Evolutionary conservation across 2,113 vertebrate species (phyloP).

Genomic region (Sapajus apella): DNA sequence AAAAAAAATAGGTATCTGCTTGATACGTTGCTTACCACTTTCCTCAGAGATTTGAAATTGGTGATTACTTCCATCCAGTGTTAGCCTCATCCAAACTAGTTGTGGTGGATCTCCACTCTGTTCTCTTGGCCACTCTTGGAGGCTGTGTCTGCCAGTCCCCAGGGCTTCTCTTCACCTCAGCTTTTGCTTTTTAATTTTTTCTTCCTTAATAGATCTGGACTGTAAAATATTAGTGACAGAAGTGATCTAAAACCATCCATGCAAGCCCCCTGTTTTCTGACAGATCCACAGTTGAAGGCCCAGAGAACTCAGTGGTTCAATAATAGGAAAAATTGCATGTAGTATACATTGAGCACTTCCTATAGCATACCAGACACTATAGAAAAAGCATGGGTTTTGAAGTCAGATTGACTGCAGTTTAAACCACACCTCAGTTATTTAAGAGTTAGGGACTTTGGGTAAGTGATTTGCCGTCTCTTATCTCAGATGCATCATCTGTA

Average conservation of each 20-base stretch:
- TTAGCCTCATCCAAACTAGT: background rate
- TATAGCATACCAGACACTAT: background rate
- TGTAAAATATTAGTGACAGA: background rate
- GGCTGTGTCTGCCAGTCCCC: background rate
- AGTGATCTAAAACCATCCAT: background rate
- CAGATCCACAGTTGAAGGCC: background rate
- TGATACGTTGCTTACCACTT: background rate
- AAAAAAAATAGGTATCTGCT: background rate
- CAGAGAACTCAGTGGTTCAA: background rate
- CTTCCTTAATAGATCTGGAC: background rate
- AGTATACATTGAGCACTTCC: background rate
- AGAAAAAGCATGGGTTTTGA: background rate
- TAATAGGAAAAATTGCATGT: background rate
- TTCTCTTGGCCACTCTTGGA: background rate
- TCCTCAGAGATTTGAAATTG: background rate
- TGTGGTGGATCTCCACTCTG: background rate
- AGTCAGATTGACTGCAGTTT: background rate
- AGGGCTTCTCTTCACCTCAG: background rate
- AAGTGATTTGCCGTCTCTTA: background rate
- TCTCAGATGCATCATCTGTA: background rate
- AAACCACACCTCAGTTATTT: background rate
- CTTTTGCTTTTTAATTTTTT: background rate
- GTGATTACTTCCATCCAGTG: background rate
- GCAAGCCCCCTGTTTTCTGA: background rate
- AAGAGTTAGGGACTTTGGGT: background rate